phyloP scores from a whole-genome alignment of 1,140 invertebrate genomes.

The Dryas iulia region DNA sequence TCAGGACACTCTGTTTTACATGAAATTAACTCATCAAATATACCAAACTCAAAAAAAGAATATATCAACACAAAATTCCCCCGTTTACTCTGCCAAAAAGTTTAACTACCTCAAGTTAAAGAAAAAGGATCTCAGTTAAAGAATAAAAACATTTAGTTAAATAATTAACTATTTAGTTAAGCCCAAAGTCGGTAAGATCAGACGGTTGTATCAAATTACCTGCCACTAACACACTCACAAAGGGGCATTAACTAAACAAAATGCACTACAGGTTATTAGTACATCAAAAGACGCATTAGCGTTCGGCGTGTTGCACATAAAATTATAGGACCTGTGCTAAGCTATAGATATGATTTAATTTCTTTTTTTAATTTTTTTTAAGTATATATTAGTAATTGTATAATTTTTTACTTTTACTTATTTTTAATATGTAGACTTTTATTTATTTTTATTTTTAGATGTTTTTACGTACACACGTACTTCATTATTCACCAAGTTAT shows the following conservation, averaged over 20 bases:
- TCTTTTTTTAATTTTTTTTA: neutral
- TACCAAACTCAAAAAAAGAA: too few species aligned
- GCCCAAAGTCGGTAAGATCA: neutral
- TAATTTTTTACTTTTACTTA: too few species aligned
- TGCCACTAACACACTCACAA: slow-evolving; percentile 7
- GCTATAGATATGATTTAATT: neutral
- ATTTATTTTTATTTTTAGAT: too few species aligned
- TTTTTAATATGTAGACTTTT: too few species aligned
- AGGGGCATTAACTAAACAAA: slow-evolving; percentile 17
- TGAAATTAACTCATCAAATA: too few species aligned
- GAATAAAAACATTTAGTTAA: neutral
- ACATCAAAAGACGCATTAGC: slow-evolving; percentile 31
- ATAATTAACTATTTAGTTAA: neutral
- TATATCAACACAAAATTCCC: too few species aligned
- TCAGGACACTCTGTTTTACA: too few species aligned
- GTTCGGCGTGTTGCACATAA: neutral
- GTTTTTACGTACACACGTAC: too few species aligned
- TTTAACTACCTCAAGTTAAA: neutral
- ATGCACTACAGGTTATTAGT: slow-evolving; percentile 30
- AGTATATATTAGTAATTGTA: too few species aligned
- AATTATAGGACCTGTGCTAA: neutral
- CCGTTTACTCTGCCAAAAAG: too few species aligned
- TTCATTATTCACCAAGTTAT: too few species aligned
- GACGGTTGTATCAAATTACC: slow-evolving; percentile 15
- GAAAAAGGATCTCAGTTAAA: neutral